These are phyloP conservation scores for Anoplophora glabripennis DNA, from an alignment of 1,140 invertebrate species.

Conservation along the genomic window DNA sequence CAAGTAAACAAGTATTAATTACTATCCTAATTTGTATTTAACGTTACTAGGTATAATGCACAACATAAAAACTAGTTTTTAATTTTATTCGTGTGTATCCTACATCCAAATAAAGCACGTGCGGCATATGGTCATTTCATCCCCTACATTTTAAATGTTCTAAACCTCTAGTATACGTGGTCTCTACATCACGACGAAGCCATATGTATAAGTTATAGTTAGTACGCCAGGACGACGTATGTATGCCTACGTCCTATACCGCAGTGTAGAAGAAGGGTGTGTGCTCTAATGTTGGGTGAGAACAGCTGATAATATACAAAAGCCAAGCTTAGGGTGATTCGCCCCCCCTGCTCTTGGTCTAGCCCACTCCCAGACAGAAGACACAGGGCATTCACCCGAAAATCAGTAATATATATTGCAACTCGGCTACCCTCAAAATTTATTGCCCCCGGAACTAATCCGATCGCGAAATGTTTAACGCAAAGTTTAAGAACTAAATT, in stretches of 20 bases:
- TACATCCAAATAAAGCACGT: slow-evolving; percentile 5
- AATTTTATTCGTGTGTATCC: not conserved
- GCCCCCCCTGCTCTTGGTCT: slow-evolving; percentile 9
- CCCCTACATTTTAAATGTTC: not conserved
- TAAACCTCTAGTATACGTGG: not conserved
- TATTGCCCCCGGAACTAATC: not conserved
- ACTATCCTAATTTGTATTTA: too few relatives aligned
- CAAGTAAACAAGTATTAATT: too few relatives aligned
- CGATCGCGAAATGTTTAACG: not conserved
- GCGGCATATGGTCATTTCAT: slow-evolving; percentile 12
- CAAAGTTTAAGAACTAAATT: not conserved
- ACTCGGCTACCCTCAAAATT: slow-evolving; percentile 1
- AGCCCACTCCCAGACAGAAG: slow-evolving; percentile 5
- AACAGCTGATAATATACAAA: slow-evolving; percentile 13
- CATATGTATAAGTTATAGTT: too few relatives aligned
- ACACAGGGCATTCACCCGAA: slow-evolving; percentile 11
- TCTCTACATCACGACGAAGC: too few relatives aligned
- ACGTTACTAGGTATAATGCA: too few relatives aligned
- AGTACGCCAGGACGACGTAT: too few relatives aligned
- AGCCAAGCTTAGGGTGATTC: not conserved
- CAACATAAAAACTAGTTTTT: too few relatives aligned
- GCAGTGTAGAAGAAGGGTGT: not conserved
- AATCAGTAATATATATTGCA: not conserved
- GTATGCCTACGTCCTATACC: too few relatives aligned
- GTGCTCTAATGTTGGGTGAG: slow-evolving; percentile 13